Evolutionary conservation across 2,888 invertebrate genomes (phyloP).

Genomic region (Apamea anceps): DNA sequence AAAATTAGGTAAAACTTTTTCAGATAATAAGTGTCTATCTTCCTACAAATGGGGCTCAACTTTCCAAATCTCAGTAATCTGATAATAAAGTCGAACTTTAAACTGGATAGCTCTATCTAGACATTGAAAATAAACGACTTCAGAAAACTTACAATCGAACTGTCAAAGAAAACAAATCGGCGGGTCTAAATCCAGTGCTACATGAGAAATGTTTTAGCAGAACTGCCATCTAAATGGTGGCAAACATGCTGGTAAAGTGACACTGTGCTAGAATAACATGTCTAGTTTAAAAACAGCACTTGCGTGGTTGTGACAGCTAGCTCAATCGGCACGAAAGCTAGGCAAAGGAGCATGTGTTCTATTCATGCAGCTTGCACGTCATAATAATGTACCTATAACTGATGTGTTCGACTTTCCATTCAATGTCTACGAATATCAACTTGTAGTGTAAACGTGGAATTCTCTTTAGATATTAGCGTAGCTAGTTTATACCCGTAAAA

Average conservation of each 20-base stretch:
- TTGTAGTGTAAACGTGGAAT: neutral
- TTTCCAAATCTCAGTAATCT: conserved; percentile 11
- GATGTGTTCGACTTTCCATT: conserved; percentile 15
- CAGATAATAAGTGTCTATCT: neutral
- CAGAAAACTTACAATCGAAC: conserved; percentile 24
- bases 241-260: neutral
- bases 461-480: neutral
- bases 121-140: conserved; percentile 20
- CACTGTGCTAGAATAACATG: neutral
- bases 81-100: conserved; percentile 1
- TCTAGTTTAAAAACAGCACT: neutral
- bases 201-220: neutral
- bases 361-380: neutral
- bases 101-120: neutral
- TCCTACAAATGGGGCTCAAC: neutral
- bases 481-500: neutral
- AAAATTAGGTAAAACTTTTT: neutral
- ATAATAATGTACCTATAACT: neutral
- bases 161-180: conserved; percentile 15
- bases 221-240: neutral
- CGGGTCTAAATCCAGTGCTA: too few relatives aligned
- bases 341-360: neutral
- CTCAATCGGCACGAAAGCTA: neutral
- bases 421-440: neutral
- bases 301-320: conserved; percentile 7